Evolutionary conservation across 2,888 invertebrate genomes (phyloP), one percentile per base, ranked within the genome.

Genomic region (Pseudoips prasinana): DNA sequence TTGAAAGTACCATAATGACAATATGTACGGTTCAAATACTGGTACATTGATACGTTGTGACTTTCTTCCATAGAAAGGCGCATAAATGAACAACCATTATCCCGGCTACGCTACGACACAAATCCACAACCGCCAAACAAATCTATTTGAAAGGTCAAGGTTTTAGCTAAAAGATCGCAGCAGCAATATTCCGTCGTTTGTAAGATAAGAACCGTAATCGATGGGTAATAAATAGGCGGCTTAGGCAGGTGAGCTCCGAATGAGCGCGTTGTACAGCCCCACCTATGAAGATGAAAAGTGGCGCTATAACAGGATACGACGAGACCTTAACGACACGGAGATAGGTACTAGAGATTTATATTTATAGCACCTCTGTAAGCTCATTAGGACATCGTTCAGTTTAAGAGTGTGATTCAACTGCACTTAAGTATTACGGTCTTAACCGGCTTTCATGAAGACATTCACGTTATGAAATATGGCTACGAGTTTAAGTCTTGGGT

Each of bases 281-380:
- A 46, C 50, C 46, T 33, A 44, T 39, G 36, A 39, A 9, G 25
- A 41, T 39, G 46, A 46, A 57, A 49, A 41, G 33, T 49, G 29
- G 35, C 24, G 25, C 32, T 30, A 20, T 42, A 24, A 46, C 38
- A 46, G 33, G 42, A 49, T 53, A 49, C 29, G 31, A 27, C 28
- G 29, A 32, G 29, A 25, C 34, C 33, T 26, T 44, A 42, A 48
- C 25, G 36, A 30, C 33, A 31, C 39, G 24, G 23, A 46, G 44
- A 42, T n/a, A n/a, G n/a, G n/a, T 52, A 41, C 47, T 52, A 38
- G 28, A 51, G 47, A 58, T 61, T 58, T 58, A 62, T 60, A 59
- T 54, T 59, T 55, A 63, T 44, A 27, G 32, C 10, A 45, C 30
- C 47, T 40, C 28, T 22, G 46, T 39, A 34, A 39, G 51, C 50